Conservation (phyloP, 1,140 invertebrate genomes). For the Ptiloglossa arizonensis region DNA sequence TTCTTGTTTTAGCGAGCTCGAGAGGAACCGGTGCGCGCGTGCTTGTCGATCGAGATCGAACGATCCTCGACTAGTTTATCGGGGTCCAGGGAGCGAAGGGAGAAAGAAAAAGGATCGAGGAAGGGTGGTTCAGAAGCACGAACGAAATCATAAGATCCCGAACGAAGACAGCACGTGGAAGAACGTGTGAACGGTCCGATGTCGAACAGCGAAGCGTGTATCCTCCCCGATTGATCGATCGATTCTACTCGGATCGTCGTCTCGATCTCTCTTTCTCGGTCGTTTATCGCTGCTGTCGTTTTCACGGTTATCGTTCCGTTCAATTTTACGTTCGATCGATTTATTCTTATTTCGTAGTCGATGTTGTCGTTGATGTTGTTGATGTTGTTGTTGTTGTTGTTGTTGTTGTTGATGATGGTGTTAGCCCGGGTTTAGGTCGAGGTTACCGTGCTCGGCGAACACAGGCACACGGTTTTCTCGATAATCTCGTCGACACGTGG, state of each 20-base stretch:
- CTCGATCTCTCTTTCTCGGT: neutral
- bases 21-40: slow-evolving; percentile 1
- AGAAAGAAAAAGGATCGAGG: slow-evolving; percentile 5
- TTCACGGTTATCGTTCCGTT: too few species aligned
- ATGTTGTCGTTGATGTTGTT: neutral
- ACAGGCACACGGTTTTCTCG: slow-evolving; percentile 9
- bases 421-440: neutral
- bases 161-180: slow-evolving; percentile 23
- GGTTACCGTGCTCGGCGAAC: neutral
- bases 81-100: slow-evolving; percentile 2
- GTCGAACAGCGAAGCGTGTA: too few species aligned
- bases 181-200: neutral
- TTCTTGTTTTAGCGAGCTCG: neutral
- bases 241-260: neutral
- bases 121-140: slow-evolving; percentile 2
- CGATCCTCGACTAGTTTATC: neutral
- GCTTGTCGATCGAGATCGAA: slow-evolving; percentile 10
- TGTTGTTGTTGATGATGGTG: neutral
- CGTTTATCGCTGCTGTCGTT: neutral
- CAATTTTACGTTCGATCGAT: neutral
- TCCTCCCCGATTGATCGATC: neutral
- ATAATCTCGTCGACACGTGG: slow-evolving; percentile 36
- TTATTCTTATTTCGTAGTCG: neutral
- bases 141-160: slow-evolving; percentile 50
- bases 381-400: neutral